A percentile compares a stretch with the other conserved stretches of the same genome.
These are phyloP conservation scores for Crioceris asparagi DNA, from an alignment of 2,888 invertebrate species.

Conservation along the genomic window DNA sequence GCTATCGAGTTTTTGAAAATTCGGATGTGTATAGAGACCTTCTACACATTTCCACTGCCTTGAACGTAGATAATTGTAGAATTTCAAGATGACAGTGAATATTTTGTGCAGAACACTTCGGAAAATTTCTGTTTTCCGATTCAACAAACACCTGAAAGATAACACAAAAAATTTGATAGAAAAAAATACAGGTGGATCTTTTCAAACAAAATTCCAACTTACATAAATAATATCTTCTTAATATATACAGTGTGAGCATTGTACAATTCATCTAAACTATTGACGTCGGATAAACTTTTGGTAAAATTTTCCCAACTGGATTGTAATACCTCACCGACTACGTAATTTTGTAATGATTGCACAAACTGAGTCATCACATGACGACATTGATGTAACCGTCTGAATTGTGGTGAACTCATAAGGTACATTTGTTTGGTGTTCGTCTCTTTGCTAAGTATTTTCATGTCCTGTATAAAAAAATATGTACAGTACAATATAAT, in stretches of 20 bases:
- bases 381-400: slow-evolving; percentile 58
- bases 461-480: slow-evolving; percentile 43
- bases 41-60: slow-evolving; percentile 48
- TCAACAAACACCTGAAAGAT: slow-evolving; percentile 53
- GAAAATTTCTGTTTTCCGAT: slow-evolving; percentile 56
- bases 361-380: slow-evolving; percentile 69
- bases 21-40: slow-evolving; percentile 46
- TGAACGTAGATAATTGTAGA: slow-evolving; percentile 49
- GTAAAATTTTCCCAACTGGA: slow-evolving; percentile 67
- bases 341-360: slow-evolving; percentile 63
- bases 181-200: not conserved
- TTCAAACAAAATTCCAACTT: slow-evolving; percentile 20
- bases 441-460: slow-evolving; percentile 34
- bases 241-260: slow-evolving; percentile 61
- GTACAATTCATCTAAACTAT: slow-evolving; percentile 62
- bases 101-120: slow-evolving; percentile 60
- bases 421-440: slow-evolving; percentile 37
- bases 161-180: not conserved
- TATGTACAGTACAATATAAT: not conserved
- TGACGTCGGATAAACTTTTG: slow-evolving; percentile 51
- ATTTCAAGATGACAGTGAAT: slow-evolving; percentile 61
- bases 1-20: slow-evolving; percentile 45
- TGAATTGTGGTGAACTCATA: slow-evolving; percentile 55
- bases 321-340: slow-evolving; percentile 64
- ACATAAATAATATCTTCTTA: slow-evolving; percentile 60